Conservation (phyloP, 2,888 invertebrate species). For the Mimachlamys varia region DNA sequence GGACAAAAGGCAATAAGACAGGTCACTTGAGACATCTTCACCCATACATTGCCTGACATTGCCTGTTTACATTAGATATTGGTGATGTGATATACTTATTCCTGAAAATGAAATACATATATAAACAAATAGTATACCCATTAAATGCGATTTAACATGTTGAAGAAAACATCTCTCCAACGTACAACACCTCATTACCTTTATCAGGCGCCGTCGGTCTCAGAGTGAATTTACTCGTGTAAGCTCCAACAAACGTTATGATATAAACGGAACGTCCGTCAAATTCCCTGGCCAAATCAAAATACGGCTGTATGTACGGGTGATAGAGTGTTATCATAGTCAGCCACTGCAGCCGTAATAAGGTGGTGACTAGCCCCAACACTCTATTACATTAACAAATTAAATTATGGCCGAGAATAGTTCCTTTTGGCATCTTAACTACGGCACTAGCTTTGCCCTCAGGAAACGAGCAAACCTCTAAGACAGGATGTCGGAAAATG, state of each 20-base stretch:
- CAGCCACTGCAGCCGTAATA: not conserved
- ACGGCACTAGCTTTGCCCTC: not conserved
- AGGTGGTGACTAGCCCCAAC: conserved; percentile 12
- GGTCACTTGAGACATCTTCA: too few relatives aligned
- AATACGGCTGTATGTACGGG: not conserved
- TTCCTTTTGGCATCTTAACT: conserved; percentile 15
- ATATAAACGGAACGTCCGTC: not conserved
- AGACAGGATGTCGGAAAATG: not conserved
- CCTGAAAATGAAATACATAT: too few relatives aligned
- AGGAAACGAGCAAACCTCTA: conserved; percentile 3
- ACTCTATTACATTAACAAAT: not conserved
- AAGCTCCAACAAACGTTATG: not conserved
- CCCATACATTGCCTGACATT: too few relatives aligned
- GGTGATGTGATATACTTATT: too few relatives aligned
- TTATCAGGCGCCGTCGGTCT: not conserved
- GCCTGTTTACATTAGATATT: too few relatives aligned
- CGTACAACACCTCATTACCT: not conserved
- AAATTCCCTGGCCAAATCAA: conserved; percentile 23
- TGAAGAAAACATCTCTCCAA: not conserved
- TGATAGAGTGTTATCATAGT: not conserved
- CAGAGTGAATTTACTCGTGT: not conserved
- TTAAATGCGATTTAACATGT: too few relatives aligned
- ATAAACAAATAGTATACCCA: too few relatives aligned
- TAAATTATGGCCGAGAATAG: not conserved
- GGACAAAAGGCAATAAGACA: too few relatives aligned